These are phyloP conservation scores for Kryphioiulus occultus DNA, from an alignment of 2,888 invertebrate species.

Conservation along the genomic window DNA sequence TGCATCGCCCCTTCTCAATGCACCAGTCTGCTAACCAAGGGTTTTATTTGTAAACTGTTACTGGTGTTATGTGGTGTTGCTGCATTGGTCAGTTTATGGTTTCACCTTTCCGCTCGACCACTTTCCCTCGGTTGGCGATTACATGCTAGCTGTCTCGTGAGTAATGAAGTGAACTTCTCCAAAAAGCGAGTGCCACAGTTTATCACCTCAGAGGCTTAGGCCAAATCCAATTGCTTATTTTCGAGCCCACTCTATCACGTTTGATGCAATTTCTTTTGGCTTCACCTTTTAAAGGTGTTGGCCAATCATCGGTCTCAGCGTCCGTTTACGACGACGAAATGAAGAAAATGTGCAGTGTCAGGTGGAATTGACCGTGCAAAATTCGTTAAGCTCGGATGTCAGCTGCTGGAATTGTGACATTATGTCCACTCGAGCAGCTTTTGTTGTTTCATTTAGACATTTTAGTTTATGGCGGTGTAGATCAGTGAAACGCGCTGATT, in stretches of 20 bases:
- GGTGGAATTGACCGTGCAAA: conserved; percentile 31
- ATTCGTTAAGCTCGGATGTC: conserved; percentile 31
- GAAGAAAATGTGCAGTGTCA: conserved; percentile 14
- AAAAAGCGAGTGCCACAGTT: not conserved
- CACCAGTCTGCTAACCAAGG: not conserved
- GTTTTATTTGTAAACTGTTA: not conserved
- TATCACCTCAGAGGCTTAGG: not conserved
- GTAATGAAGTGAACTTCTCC: conserved; percentile 35
- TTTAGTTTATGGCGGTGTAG: not conserved
- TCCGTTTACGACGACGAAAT: not conserved
- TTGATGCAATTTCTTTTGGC: not conserved
- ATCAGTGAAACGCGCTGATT: not conserved
- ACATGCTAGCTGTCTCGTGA: conserved; percentile 28
- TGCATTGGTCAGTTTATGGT: conserved; percentile 12
- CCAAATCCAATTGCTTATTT: conserved; percentile 31
- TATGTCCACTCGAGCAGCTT: not conserved
- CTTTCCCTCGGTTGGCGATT: not conserved
- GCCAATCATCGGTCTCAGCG: not conserved
- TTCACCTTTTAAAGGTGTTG: not conserved
- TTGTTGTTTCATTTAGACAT: not conserved
- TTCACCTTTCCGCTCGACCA: conserved; percentile 18
- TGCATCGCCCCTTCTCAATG: not conserved
- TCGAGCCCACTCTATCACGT: conserved; percentile 31
- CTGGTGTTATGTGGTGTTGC: not conserved
- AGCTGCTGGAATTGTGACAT: not conserved